Base-by-base conservation (phyloP, 2,113 vertebrate genomes). In the Tachysurus fulvidraco region DNA sequence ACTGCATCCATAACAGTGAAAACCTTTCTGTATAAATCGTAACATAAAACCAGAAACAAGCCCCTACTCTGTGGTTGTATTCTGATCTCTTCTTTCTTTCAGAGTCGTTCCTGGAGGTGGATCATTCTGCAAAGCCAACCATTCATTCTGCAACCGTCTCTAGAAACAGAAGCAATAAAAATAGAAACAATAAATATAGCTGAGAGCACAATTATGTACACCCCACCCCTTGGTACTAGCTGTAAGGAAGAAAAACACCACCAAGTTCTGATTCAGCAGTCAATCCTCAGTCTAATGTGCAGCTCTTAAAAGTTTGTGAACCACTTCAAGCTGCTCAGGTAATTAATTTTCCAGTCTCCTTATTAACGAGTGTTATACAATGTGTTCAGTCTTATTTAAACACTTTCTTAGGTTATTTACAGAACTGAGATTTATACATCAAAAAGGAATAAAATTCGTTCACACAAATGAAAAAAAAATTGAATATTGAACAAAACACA, bases 111-210 rank as follows among this genome's bases (percentile, higher is more conserved):
- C 98, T 1, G 98, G 97, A 92, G 98, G 98, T 87, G 98, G 98
- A 91, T 99, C 98, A 94, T 98, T 99, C 93, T 99, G 98, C 93
- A 99, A 96, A 90, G 98, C 98, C 96, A 99, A 94, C 90, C 99
- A 96, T 93, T 99, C 98, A 95, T 99, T 99, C 93, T 99, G 98
- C 93, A 99, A 95, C 92, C 98, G 96, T 95, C 98, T 99, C 98
- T 99, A 95, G 23, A 79, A 94, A 93, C 90, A 88, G 88, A 88
- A 21, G 64, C 78, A 28, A 88, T 55, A 36, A 36, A 36, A 1
- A 36, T 36, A 36, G 36, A 36, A 36, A 36, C 5, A 50, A 50
- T 9, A 83, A 60, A 4, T 1, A 86, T 0, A 19, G 4, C 55
- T 46, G 4, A 76, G 73, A n/a, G 46, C 44, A 76, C 25, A 76